phyloP scores from a whole-genome alignment of 2,113 vertebrate genomes.

The Protobothrops mucrosquamatus region DNA sequence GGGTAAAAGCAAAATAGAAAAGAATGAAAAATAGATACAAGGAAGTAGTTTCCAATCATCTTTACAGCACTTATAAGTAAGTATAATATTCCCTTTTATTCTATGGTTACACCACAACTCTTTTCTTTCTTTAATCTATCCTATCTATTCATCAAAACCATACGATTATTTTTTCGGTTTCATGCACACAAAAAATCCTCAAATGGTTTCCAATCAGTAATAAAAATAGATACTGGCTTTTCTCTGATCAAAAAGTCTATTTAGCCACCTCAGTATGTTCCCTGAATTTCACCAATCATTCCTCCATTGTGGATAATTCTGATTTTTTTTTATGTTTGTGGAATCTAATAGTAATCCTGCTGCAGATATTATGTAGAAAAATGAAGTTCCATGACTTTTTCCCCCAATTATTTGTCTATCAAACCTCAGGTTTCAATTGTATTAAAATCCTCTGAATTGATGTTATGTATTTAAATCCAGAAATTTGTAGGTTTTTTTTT shows the following conservation, averaged over 20 bases:
- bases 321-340: neutral
- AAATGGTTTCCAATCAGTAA: neutral
- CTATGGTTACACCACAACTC: neutral
- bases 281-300: neutral
- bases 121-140: neutral
- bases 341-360: neutral
- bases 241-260: neutral
- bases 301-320: neutral
- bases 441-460: neutral
- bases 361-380: neutral
- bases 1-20: neutral
- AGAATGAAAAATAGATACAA: neutral
- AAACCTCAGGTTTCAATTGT: neutral
- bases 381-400: neutral
- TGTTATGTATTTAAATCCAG: neutral
- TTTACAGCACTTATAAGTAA: neutral
- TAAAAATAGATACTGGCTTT: neutral
- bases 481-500: neutral
- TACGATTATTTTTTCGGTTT: neutral
- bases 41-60: neutral
- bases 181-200: neutral
- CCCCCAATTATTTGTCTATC: neutral
- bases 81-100: neutral
- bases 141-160: neutral
- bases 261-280: neutral